Conservation (phyloP, 2,797 vertebrate genomes). For the Chromis chromis region DNA sequence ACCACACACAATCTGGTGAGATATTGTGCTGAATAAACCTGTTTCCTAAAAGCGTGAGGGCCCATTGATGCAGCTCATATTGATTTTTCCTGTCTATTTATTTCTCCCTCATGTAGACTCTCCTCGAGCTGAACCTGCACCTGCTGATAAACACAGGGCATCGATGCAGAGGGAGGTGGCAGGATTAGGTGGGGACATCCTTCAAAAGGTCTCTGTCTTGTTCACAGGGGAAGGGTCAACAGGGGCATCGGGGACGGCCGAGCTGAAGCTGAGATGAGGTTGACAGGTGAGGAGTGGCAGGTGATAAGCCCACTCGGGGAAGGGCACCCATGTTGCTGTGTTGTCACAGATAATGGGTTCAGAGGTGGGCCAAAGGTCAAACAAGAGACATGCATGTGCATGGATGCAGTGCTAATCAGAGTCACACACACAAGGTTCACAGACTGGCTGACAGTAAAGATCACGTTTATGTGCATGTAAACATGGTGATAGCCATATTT, state of each 20-base stretch:
- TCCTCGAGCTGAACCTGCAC: conserved; percentile 55
- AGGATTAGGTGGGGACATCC: conserved; percentile 65
- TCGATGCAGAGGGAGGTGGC: conserved; percentile 61
- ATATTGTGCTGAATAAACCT: conserved; percentile 46
- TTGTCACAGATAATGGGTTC: conserved; percentile 79
- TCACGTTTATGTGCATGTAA: background rate
- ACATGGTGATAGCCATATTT: background rate
- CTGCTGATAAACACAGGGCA: conserved; percentile 68
- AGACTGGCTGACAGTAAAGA: background rate
- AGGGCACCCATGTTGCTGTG: conserved; percentile 44
- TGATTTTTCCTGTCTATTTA: conserved; percentile 73
- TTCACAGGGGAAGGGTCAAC: conserved; percentile 64
- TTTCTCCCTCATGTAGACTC: conserved; percentile 58
- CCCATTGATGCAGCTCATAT: conserved; percentile 67
- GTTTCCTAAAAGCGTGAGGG: conserved; percentile 45
- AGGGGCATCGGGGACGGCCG: conserved; percentile 9
- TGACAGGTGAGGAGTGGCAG: conserved; percentile 68
- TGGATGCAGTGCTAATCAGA: conserved; percentile 50
- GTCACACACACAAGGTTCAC: conserved; percentile 10
- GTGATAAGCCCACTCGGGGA: conserved; percentile 66
- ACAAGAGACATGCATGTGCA: conserved; percentile 54
- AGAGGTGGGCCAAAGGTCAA: conserved; percentile 72
- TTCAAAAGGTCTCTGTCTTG: conserved; percentile 64
- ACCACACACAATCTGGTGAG: conserved; percentile 29
- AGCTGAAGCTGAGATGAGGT: conserved; percentile 46